Evolutionary conservation across 1,140 invertebrate genomes (phyloP).

Genomic region (Plectrocnemia conspersa): DNA sequence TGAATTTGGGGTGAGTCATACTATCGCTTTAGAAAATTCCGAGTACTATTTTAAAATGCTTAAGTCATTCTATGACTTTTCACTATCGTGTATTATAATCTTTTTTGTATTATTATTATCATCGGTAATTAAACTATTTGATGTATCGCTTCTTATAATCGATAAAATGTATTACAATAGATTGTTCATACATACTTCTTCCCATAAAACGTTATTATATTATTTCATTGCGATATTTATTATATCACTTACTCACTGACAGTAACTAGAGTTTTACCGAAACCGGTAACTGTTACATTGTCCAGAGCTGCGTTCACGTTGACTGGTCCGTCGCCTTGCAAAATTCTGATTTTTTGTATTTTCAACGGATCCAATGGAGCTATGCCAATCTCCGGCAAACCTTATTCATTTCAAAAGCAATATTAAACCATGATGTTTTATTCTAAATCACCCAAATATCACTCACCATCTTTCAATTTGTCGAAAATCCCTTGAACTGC

Average conservation of each 20-base stretch:
- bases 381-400: slow-evolving; percentile 54
- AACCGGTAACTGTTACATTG: slow-evolving; percentile 59
- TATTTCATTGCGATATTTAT: neutral
- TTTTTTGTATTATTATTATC: too few species aligned
- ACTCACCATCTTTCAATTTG: slow-evolving; percentile 52
- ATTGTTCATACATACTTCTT: too few species aligned
- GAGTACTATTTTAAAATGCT: too few species aligned
- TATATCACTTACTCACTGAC: slow-evolving; percentile 53
- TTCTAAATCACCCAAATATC: neutral
- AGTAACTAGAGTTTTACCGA: slow-evolving; percentile 57
- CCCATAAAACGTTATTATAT: slow-evolving; percentile 3
- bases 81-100: too few species aligned
- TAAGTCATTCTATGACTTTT: too few species aligned
- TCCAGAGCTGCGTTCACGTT: slow-evolving; percentile 63
- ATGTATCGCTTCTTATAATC: too few species aligned
- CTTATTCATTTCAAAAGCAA: too few species aligned
- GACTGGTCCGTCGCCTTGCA: slow-evolving; percentile 63
- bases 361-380: slow-evolving; percentile 60
- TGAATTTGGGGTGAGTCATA: too few species aligned
- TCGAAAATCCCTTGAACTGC: slow-evolving; percentile 61
- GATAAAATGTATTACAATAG: too few species aligned
- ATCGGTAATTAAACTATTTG: too few species aligned
- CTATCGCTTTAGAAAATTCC: too few species aligned
- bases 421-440: neutral
- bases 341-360: slow-evolving; percentile 58